A percentile compares a stretch with the other conserved stretches of the same genome.
These are phyloP conservation scores for Hemistola chrysoprasaria DNA, from an alignment of 2,888 invertebrate species.

Conservation along the genomic window DNA sequence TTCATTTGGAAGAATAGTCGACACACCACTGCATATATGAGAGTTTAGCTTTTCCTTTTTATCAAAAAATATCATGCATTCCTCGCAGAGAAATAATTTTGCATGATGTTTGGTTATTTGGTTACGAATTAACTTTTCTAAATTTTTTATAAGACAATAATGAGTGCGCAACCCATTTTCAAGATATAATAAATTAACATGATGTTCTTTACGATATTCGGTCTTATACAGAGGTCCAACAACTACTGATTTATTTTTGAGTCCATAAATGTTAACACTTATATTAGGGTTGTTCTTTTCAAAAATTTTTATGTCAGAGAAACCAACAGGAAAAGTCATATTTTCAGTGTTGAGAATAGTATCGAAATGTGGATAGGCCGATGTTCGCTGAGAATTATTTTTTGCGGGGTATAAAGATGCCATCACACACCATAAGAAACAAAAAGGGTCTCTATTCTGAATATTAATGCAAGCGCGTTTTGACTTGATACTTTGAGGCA, in stretches of 20 bases:
- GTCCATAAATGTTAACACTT: not conserved
- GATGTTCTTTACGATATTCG: not conserved
- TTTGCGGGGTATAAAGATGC: not conserved
- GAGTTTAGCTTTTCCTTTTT: not conserved
- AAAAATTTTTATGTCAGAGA: not conserved
- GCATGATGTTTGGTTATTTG: constrained; percentile 4
- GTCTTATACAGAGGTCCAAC: not conserved
- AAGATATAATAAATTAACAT: not conserved
- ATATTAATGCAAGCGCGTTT: not conserved
- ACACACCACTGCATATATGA: constrained; percentile 1
- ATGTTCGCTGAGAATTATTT: not conserved
- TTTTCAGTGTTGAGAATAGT: not conserved
- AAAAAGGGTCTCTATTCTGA: not conserved
- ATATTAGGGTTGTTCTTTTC: not conserved
- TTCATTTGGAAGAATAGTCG: constrained; percentile 2
- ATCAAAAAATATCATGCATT: constrained; percentile 4
- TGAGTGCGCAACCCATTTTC: constrained; percentile 1
- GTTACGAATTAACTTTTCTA: not conserved
- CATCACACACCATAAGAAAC: not conserved
- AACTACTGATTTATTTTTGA: not conserved
- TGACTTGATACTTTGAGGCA: not conserved
- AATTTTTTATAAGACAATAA: constrained; percentile 2
- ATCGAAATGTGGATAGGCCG: not conserved
- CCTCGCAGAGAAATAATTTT: constrained; percentile 3
- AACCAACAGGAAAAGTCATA: not conserved